These are phyloP conservation scores for Meriones psammophilus DNA, from an alignment of 2,797 vertebrate genomes.

Conservation along the genomic window DNA sequence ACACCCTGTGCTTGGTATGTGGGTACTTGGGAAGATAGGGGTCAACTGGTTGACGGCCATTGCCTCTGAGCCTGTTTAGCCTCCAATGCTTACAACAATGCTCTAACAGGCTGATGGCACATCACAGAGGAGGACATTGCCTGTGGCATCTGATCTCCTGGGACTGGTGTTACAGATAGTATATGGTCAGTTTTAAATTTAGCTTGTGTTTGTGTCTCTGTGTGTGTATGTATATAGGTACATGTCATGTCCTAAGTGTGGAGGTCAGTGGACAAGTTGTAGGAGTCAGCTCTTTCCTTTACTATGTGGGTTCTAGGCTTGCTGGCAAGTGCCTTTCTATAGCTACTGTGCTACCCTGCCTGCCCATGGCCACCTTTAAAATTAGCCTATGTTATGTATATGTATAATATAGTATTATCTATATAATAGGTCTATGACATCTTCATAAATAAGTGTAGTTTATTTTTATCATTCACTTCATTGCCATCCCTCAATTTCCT, in stretches of 20 bases:
- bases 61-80: not conserved
- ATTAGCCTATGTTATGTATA: not conserved
- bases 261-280: not conserved
- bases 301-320: not conserved
- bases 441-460: not conserved
- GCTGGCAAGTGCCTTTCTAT: not conserved
- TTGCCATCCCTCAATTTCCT: not conserved
- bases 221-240: not conserved
- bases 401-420: not conserved
- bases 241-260: not conserved
- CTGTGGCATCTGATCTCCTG: no score
- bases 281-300: not conserved
- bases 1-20: no score
- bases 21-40: not conserved
- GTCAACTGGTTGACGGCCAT: not conserved
- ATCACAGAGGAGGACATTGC: not conserved
- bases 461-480: not conserved
- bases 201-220: not conserved
- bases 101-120: not conserved
- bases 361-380: not conserved
- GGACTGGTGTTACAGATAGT: not conserved
- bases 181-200: not conserved
- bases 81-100: accelerated
- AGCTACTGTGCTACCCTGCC: not conserved
- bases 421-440: not conserved